Percentiles rank a stretch among this genome's conserved stretches.
phyloP scores from a whole-genome alignment of 2,113 vertebrate genomes.

The Engystomops pustulosus region DNA sequence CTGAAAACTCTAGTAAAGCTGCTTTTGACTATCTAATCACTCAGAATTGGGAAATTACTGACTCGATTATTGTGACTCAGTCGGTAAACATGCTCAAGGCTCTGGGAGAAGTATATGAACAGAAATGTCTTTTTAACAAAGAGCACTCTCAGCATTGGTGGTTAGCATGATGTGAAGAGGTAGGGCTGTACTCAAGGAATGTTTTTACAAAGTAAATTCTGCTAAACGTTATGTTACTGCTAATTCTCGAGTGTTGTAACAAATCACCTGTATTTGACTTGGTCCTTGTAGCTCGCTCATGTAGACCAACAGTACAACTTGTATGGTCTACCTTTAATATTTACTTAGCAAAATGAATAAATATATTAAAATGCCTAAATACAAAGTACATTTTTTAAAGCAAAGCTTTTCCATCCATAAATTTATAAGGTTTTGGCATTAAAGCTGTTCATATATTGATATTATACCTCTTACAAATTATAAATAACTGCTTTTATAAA shows the following conservation, averaged over 20 bases:
- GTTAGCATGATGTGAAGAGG: conserved; percentile 14
- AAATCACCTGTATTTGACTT: conserved; percentile 39
- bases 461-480: conserved; percentile 6
- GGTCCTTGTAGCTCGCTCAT: background rate
- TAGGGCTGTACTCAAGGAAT: conserved; percentile 7
- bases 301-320: background rate
- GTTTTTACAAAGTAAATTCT: conserved; percentile 33
- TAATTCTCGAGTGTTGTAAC: conserved; percentile 23
- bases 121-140: conserved; percentile 36
- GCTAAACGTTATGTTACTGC: conserved; percentile 36
- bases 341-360: conserved; percentile 18
- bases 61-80: conserved; percentile 28
- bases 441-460: background rate
- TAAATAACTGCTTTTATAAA: background rate
- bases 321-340: conserved; percentile 17
- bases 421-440: background rate
- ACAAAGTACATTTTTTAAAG: background rate
- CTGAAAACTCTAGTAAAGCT: background rate
- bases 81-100: conserved; percentile 35
- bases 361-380: background rate
- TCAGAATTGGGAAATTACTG: conserved; percentile 23
- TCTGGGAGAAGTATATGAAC: background rate
- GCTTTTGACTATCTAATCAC: background rate
- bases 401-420: background rate
- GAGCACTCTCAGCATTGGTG: conserved; percentile 40